Conservation (phyloP, 2,113 vertebrate species). For the Lota lota region DNA sequence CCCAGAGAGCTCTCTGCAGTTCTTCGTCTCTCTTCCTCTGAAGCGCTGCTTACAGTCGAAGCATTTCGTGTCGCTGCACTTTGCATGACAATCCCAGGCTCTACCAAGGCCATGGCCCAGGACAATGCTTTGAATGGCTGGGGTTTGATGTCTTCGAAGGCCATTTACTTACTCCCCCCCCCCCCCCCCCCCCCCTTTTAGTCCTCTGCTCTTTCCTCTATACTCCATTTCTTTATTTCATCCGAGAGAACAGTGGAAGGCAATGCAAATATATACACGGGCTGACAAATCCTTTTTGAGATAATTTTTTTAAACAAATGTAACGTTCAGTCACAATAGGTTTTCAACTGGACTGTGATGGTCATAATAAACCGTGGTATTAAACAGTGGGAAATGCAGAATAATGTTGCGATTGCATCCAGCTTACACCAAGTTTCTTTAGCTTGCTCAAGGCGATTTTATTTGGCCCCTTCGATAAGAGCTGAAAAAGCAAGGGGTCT, state of each 20-base stretch:
- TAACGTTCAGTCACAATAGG: too few relatives aligned
- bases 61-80: constrained; percentile 57
- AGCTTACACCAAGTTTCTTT: too few relatives aligned
- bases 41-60: constrained; percentile 42
- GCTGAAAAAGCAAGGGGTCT: too few relatives aligned
- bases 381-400: too few relatives aligned
- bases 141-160: constrained; percentile 73
- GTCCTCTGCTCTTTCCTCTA: constrained; percentile 27
- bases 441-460: background rate
- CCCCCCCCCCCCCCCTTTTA: constrained; percentile 22
- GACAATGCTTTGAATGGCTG: constrained; percentile 58
- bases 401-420: too few relatives aligned
- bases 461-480: background rate
- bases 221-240: too few relatives aligned
- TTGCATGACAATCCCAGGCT: constrained; percentile 74
- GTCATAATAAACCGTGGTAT: too few relatives aligned
- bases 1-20: constrained; percentile 40
- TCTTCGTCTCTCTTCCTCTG: constrained; percentile 34
- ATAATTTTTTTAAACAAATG: too few relatives aligned
- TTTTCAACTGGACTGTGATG: too few relatives aligned
- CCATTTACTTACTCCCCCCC: constrained; percentile 43
- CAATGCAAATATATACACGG: too few relatives aligned
- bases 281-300: too few relatives aligned
- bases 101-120: constrained; percentile 73
- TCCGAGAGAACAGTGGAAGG: too few relatives aligned